Evolutionary conservation across 2,888 invertebrate species (phyloP).

Genomic region (Nemotelus nigrinus): DNA sequence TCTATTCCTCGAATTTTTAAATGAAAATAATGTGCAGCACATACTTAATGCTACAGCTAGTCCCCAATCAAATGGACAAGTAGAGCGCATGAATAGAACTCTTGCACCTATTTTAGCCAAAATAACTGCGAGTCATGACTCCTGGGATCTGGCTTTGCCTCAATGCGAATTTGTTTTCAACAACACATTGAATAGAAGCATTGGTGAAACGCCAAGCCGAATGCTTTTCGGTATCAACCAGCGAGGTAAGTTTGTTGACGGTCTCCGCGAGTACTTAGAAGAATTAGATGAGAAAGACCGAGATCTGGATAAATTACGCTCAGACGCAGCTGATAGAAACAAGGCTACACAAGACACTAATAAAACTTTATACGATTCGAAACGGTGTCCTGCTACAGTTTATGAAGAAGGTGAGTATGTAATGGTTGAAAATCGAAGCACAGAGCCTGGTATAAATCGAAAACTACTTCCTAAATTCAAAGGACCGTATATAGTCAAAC

Average conservation of each 20-base stretch:
- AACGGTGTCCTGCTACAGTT: not conserved
- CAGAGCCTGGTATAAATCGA: not conserved
- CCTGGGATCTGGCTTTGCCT: conserved; percentile 46
- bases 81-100: conserved; percentile 52
- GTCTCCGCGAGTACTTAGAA: conserved; percentile 48
- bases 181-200: conserved; percentile 54
- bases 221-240: conserved; percentile 56
- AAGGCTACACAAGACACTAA: not conserved
- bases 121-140: conserved; percentile 27
- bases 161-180: conserved; percentile 54
- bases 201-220: conserved; percentile 55
- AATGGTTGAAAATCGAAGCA: not conserved
- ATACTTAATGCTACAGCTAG: conserved; percentile 29
- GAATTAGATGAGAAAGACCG: not conserved
- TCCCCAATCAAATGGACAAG: conserved; percentile 48
- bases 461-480: conserved; percentile 11
- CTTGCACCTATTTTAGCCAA: conserved; percentile 50
- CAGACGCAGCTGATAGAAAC: not conserved
- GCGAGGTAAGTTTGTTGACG: conserved; percentile 51
- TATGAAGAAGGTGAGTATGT: conserved; percentile 26
- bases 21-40: too few relatives aligned
- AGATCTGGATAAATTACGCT: not conserved
- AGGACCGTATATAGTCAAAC: conserved; percentile 2
- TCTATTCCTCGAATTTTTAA: conserved; percentile 56
- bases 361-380: conserved; percentile 1